Evolutionary conservation across 2,888 invertebrate genomes (phyloP), one percentile per base, ranked within the genome.

Genomic region (Clepsis dumicolana): DNA sequence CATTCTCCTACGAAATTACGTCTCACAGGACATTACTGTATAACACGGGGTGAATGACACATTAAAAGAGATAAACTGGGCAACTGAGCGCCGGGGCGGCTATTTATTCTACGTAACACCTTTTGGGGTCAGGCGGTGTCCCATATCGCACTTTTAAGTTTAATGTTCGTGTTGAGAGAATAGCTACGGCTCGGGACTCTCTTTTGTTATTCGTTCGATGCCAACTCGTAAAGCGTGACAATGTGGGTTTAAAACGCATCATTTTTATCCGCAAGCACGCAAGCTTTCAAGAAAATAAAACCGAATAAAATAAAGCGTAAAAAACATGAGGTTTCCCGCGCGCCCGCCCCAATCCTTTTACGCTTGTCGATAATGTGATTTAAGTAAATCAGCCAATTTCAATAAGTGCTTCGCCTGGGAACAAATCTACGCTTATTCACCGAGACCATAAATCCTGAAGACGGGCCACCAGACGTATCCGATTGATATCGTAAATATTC

Each of bases 381-480:
- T 86, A 87, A 90, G 87, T 88, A 91, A 91, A 91, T 90, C 88
- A 88, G 86, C 86, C 89, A 91, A 91, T 91, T 91, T 88, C 91
- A 92, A 91, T 92, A 91, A 91, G 92, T 91, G 90, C 89, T 86
- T 76, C 78, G 79, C 77, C 80, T 84, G 79, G 77, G 82, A 81
- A 85, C 83, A 87, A 88, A 90, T 91, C 87, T 90, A 88, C 90
- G 90, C 90, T 91, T 91, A 89, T 88, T 87, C 82, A 79, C 76
- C 70, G 65, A 78, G 75, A 79, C 85, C 79, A 83, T 88, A 86
- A 87, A 87, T 88, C 81, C 78, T 80, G 70, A 72, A 79, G 76
- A 79, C 75, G 76, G 77, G 80, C 74, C 80, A 77, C 77, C 80
- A 77, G 79, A 79, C 84, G 79, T 76, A 81, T 81, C 83, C 80